Evolutionary conservation across 2,888 invertebrate species (phyloP).

Genomic region (Theretra japonica): DNA sequence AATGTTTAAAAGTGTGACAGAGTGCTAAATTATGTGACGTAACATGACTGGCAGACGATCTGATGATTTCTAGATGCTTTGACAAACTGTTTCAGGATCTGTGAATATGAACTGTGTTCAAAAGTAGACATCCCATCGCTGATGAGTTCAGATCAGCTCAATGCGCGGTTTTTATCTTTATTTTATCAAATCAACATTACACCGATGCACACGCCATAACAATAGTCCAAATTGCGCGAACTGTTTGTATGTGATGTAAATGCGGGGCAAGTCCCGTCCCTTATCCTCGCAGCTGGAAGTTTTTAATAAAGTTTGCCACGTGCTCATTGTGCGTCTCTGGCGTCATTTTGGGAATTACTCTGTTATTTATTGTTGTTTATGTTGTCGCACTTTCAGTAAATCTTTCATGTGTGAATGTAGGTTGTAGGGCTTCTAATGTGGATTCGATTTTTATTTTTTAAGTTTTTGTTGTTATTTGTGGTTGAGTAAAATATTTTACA

Average conservation of each 20-base stretch:
- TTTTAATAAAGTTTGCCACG: slow-evolving; percentile 26
- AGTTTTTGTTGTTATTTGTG: no score
- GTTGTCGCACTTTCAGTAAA: not conserved
- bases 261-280: slow-evolving; percentile 6
- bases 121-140: no score
- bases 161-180: no score
- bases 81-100: no score
- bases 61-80: no score
- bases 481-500: no score
- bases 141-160: no score
- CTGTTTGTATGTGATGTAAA: slow-evolving; percentile 34
- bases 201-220: not conserved
- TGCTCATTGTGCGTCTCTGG: slow-evolving; percentile 12
- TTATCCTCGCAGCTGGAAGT: slow-evolving; percentile 15
- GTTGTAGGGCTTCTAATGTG: not conserved
- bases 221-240: not conserved
- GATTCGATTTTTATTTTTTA: not conserved
- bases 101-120: no score
- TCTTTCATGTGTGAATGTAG: not conserved
- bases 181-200: not conserved
- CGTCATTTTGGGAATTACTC: slow-evolving; percentile 3
- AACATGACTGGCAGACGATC: no score
- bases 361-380: slow-evolving; percentile 25
- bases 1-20: no score
- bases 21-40: no score